Base-by-base conservation (phyloP, 2,113 vertebrate species). In the Neomonachus schauinslandi region DNA sequence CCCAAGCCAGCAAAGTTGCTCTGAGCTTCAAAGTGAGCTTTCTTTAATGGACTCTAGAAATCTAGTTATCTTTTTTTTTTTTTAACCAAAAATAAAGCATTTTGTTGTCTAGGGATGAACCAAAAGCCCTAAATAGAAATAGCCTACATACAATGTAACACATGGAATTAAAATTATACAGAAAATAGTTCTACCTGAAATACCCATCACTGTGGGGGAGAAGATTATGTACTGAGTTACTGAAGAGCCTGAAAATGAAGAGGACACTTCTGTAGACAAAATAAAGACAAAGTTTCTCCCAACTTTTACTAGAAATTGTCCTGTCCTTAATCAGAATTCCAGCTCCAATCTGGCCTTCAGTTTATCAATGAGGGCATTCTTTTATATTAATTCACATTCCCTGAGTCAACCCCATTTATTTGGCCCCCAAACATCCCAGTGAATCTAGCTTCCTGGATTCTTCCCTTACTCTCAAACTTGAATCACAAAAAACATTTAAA, bases 341-440 rank as follows among this genome's bases (percentile, higher is more conserved):
- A 24, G 79, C 26, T 96, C 51, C 26, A 89, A 11, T 77, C n/a
- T 76, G 31, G 7, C 7, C 9, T 95, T 83, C 22, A 59, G 14
- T 8, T 89, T 95, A 88, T 86, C 46, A 87, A 11, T 69, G 39
- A 96, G 42, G 42, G 4, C 4, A 91, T 51, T 13, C 6, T 81
- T 95, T 95, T 82, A 14, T 67, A 46, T 91, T 61, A 71, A 36
- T 82, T n/a, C 26, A 21, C 15, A 85, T 57, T 94, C 22, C 94
- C 57, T 91, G 74, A 87, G 63, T 53, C 89, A 71, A 71, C 6
- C 12, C 39, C 53, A 82, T 84, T 90, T 94, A 91, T 97, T 94
- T 16, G 65, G 19, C 3, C 21, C 33, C 24, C 36, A 93, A 86
- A 15, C 26, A 93, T 46, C 3, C 36, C 15, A 69, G 21, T 67